These are phyloP conservation scores for Varanus salvator DNA, from an alignment of 2,113 vertebrate genomes.

Conservation along the genomic window DNA sequence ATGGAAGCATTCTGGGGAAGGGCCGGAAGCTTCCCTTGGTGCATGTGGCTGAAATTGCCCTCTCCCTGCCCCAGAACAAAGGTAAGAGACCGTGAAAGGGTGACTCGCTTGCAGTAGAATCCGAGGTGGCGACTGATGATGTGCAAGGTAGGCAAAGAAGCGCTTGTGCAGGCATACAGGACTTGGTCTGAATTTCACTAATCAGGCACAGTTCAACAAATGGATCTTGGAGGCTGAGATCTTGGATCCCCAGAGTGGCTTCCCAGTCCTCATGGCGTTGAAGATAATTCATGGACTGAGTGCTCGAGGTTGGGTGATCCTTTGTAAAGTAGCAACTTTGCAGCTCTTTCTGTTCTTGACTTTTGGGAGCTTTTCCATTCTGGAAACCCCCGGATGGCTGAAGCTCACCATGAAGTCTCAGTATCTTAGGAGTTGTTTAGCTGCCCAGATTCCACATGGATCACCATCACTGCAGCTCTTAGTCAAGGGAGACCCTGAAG, in stretches of 20 bases:
- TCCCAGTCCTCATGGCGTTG: background rate
- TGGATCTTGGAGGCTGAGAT: too few relatives aligned
- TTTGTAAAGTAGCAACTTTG: too few relatives aligned
- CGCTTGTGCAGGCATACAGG: background rate
- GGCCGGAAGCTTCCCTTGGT: conserved; percentile 84
- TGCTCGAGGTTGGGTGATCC: too few relatives aligned
- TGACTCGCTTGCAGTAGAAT: background rate
- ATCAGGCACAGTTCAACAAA: background rate
- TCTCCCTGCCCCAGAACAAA: conserved; percentile 84
- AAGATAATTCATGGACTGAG: background rate
- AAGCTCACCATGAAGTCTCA: background rate
- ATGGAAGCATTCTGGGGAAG: conserved; percentile 83
- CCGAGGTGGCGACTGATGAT: background rate
- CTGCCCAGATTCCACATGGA: background rate
- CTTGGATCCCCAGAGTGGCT: background rate
- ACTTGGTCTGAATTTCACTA: background rate
- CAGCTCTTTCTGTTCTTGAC: background rate
- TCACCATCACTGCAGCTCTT: too few relatives aligned
- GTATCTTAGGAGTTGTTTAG: background rate
- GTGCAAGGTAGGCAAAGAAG: background rate
- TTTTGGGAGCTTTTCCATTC: background rate
- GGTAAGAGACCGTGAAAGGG: conserved; percentile 68
- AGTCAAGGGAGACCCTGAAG: too few relatives aligned
- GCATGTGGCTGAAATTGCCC: conserved; percentile 90
- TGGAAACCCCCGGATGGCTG: background rate